phyloP scores from a whole-genome alignment of 2,888 invertebrate species.

The Archips crataeganus region DNA sequence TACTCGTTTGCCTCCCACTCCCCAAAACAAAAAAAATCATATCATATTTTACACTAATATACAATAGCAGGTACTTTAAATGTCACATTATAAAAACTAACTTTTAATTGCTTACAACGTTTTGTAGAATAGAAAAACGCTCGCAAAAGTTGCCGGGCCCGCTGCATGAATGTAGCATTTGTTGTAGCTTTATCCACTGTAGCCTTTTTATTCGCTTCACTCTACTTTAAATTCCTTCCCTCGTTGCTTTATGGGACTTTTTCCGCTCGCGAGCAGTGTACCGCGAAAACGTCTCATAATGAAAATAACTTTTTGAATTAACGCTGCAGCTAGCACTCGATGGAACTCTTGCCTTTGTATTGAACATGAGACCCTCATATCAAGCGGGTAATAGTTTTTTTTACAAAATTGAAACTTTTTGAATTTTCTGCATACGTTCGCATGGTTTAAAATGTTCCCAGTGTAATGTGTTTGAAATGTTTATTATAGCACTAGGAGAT shows the following conservation, averaged over 20 bases:
- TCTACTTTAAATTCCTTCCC: constrained; percentile 78
- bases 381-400: constrained; percentile 59
- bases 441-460: constrained; percentile 10
- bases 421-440: constrained; percentile 20
- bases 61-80: not conserved
- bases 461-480: not conserved
- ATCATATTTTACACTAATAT: no score
- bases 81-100: not conserved
- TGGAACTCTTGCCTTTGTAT: constrained; percentile 72
- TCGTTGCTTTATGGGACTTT: constrained; percentile 74
- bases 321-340: constrained; percentile 73
- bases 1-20: no score
- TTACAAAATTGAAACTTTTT: constrained; percentile 22
- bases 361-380: constrained; percentile 71
- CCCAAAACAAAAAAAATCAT: no score
- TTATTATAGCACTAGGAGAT: not conserved
- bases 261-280: constrained; percentile 63
- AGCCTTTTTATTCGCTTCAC: constrained; percentile 71
- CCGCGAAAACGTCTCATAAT: constrained; percentile 74
- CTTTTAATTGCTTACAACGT: not conserved
- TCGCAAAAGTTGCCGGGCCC: not conserved
- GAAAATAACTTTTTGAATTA: constrained; percentile 84
- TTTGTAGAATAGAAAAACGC: not conserved
- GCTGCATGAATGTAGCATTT: constrained; percentile 78
- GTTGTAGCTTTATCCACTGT: constrained; percentile 74